Percentiles rank a stretch among this genome's conserved stretches.
Conservation (phyloP, 2,797 vertebrate genomes). For the Mastacembelus armatus region DNA sequence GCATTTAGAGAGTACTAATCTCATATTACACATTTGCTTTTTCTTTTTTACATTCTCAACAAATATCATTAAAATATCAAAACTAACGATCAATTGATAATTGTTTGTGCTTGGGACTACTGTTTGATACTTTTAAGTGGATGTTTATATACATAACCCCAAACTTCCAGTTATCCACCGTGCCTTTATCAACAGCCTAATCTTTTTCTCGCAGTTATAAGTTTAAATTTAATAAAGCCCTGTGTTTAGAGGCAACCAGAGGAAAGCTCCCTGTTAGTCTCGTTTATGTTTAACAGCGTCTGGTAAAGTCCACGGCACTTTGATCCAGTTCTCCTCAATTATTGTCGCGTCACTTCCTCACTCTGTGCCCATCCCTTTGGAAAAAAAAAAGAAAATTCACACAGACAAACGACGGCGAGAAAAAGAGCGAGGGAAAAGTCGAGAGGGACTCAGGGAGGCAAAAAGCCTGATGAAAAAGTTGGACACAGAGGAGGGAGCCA, state of each 20-base stretch:
- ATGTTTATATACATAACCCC: background rate
- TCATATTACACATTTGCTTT: too few relatives aligned
- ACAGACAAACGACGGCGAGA: slow-evolving; percentile 74
- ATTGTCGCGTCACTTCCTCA: slow-evolving; percentile 86
- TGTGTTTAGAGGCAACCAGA: too few relatives aligned
- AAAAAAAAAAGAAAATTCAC: slow-evolving; percentile 75
- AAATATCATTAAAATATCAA: too few relatives aligned
- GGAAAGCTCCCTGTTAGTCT: background rate
- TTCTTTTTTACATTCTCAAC: too few relatives aligned
- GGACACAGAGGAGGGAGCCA: slow-evolving; percentile 52
- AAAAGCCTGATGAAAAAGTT: slow-evolving; percentile 69
- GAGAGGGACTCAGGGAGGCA: slow-evolving; percentile 56
- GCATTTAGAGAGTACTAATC: too few relatives aligned
- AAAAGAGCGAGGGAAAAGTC: slow-evolving; percentile 72
- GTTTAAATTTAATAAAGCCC: too few relatives aligned
- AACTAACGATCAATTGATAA: too few relatives aligned
- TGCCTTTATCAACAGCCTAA: too few relatives aligned
- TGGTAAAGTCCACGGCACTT: slow-evolving; percentile 30
- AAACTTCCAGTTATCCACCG: background rate
- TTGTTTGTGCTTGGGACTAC: too few relatives aligned
- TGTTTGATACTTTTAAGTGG: background rate
- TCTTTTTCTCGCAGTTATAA: too few relatives aligned
- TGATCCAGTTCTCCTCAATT: slow-evolving; percentile 64
- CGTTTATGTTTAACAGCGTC: background rate
- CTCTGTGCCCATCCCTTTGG: slow-evolving; percentile 85